Evolutionary conservation across 2,797 vertebrate species (phyloP).

Genomic region (Synanceia verrucosa): DNA sequence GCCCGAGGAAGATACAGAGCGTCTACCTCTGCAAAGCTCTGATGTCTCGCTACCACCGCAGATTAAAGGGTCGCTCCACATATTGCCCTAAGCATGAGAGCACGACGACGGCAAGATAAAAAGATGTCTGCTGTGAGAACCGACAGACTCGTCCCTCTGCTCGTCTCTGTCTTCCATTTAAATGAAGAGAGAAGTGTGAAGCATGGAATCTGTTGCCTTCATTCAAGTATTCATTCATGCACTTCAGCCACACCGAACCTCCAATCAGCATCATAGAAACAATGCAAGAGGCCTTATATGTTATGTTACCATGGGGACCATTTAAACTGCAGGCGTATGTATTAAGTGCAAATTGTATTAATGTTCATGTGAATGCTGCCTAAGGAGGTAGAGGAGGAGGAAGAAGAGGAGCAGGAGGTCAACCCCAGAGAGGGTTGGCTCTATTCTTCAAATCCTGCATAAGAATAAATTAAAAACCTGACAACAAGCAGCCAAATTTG

Average conservation of each 20-base stretch:
- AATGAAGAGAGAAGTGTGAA: constrained; percentile 11
- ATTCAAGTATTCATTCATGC: constrained; percentile 34
- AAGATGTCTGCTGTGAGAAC: constrained; percentile 8
- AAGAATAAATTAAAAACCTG: constrained; percentile 46
- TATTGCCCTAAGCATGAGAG: constrained; percentile 28
- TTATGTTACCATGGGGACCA: constrained; percentile 72
- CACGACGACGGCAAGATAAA: constrained; percentile 27
- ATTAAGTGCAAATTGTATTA: constrained; percentile 48
- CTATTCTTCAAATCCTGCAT: constrained; percentile 21
- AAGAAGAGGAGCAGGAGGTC: too few species aligned
- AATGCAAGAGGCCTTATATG: too few species aligned
- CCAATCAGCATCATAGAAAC: too few species aligned
- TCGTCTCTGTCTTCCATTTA: constrained; percentile 13
- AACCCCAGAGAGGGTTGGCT: background rate
- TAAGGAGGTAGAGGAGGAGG: background rate
- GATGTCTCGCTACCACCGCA: constrained; percentile 36
- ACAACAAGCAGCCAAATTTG: constrained; percentile 13
- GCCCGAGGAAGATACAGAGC: constrained; percentile 7
- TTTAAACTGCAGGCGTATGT: constrained; percentile 13
- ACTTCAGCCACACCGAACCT: too few species aligned
- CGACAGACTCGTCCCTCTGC: background rate
- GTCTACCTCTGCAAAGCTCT: constrained; percentile 28
- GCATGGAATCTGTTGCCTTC: background rate
- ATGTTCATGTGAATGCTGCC: constrained; percentile 51
- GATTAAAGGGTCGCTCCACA: constrained; percentile 53